Conservation (phyloP, 23 tunicate genomes). For the Phallusia fumigata region DNA sequence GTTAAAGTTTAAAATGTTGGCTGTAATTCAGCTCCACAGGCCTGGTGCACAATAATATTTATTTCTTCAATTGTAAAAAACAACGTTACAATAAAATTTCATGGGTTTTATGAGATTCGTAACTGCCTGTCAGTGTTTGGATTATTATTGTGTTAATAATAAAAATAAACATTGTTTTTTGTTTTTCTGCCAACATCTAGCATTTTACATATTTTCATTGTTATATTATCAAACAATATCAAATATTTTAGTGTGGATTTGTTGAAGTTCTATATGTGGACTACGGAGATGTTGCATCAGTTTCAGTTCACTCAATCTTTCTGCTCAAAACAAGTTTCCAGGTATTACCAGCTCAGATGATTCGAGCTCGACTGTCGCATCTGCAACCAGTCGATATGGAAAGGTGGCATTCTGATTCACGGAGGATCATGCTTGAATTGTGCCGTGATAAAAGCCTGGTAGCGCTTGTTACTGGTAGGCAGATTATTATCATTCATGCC, state of each 20-base stretch:
- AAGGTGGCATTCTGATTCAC: conserved; percentile 42
- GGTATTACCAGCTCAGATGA: conserved; percentile 56
- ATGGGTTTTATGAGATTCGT: too few relatives aligned
- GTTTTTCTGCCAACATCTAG: too few relatives aligned
- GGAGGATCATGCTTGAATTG: conserved; percentile 48
- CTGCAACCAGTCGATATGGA: conserved; percentile 44
- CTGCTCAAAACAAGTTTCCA: conserved; percentile 38
- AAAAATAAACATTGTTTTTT: too few relatives aligned
- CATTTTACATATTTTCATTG: too few relatives aligned
- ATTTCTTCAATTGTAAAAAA: too few relatives aligned
- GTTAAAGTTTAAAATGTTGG: too few relatives aligned
- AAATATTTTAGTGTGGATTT: conserved; percentile 37
- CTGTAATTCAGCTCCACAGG: too few relatives aligned
- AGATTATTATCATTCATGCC: background rate
- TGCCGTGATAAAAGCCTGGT: conserved; percentile 60
- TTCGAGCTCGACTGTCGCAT: conserved; percentile 58
- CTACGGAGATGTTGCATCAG: conserved; percentile 72
- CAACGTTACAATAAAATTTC: too few relatives aligned
- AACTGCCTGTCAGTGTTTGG: too few relatives aligned
- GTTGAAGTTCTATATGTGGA: conserved; percentile 72
- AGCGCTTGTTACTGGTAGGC: conserved; percentile 51
- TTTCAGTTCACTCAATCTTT: conserved; percentile 45
- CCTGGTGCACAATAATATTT: too few relatives aligned
- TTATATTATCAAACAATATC: background rate
- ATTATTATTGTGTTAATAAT: too few relatives aligned